phyloP scores from a whole-genome alignment of 2,797 vertebrate genomes.

The Borostomias antarcticus region DNA sequence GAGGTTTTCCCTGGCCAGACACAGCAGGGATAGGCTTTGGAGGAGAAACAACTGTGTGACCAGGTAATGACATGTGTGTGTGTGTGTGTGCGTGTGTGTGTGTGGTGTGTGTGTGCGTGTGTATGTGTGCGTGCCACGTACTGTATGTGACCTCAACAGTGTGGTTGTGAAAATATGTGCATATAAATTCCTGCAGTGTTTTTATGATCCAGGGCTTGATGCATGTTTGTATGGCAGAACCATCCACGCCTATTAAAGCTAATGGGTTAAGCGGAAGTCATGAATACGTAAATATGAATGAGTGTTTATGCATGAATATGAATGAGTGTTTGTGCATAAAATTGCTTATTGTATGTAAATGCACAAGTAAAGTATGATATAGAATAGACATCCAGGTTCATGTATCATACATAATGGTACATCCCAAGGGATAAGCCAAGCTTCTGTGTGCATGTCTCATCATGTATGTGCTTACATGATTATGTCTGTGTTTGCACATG shows the following conservation, averaged over 20 bases:
- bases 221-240: slow-evolving; percentile 1
- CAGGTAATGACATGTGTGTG: neutral
- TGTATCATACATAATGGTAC: neutral
- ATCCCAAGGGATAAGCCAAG: neutral
- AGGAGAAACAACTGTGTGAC: neutral
- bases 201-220: neutral
- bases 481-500: neutral
- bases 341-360: neutral
- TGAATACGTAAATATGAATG: neutral
- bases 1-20: neutral
- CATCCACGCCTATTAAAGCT: slow-evolving; percentile 17
- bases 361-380: neutral
- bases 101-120: neutral
- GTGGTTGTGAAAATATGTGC: neutral
- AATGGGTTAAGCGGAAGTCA: slow-evolving; percentile 14
- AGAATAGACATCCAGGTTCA: neutral
- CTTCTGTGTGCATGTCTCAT: slow-evolving; percentile 57
- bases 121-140: neutral
- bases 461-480: neutral
- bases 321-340: neutral
- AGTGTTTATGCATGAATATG: slow-evolving; percentile 5
- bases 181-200: neutral
- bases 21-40: neutral
- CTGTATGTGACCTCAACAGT: too few species aligned
- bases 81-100: neutral